phyloP scores from a whole-genome alignment of 2,888 invertebrate genomes.

The Ceraclea dissimilis region DNA sequence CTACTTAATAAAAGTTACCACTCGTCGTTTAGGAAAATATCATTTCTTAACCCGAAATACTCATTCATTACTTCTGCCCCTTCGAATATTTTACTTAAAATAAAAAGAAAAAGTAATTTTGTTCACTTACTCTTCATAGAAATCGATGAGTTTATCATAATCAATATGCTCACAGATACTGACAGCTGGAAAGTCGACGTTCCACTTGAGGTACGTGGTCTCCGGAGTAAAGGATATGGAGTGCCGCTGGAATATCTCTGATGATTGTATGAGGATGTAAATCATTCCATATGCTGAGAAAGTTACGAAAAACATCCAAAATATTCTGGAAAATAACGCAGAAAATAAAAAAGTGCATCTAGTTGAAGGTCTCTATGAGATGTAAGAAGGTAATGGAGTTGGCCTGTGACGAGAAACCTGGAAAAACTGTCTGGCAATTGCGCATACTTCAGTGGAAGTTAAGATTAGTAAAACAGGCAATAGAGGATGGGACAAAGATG shows the following conservation, averaged over 20 bases:
- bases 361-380: too few relatives aligned
- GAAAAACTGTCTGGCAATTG: too few relatives aligned
- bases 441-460: not conserved
- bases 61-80: too few relatives aligned
- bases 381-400: too few relatives aligned
- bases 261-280: constrained; percentile 42
- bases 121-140: constrained; percentile 32
- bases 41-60: too few relatives aligned
- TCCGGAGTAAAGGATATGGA: constrained; percentile 43
- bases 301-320: constrained; percentile 47
- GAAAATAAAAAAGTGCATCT: too few relatives aligned
- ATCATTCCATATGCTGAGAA: constrained; percentile 40
- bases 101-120: too few relatives aligned
- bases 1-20: too few relatives aligned
- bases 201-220: constrained; percentile 54
- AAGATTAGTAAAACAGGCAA: not conserved
- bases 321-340: constrained; percentile 37
- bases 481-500: too few relatives aligned
- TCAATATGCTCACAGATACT: constrained; percentile 49
- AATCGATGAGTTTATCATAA: constrained; percentile 32
- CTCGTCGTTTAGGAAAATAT: too few relatives aligned
- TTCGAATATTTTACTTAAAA: too few relatives aligned
- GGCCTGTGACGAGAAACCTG: too few relatives aligned
- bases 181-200: constrained; percentile 55
- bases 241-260: constrained; percentile 45